These are phyloP conservation scores for Balaeniceps rex DNA, from an alignment of 2,113 vertebrate species.

Conservation along the genomic window DNA sequence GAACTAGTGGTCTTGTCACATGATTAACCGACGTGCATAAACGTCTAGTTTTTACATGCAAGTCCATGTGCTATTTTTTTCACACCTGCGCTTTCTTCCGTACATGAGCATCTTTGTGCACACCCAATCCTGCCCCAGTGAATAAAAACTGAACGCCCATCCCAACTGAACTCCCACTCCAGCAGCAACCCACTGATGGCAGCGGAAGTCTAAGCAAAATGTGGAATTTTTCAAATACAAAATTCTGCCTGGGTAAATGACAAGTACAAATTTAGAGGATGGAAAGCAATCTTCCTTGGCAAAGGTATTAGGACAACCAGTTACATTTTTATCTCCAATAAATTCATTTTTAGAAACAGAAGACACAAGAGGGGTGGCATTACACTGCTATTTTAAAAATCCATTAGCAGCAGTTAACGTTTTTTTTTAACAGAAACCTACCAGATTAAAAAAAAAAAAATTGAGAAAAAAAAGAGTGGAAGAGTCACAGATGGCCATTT, in stretches of 20 bases:
- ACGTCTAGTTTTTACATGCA: neutral
- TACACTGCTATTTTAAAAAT: constrained; percentile 58
- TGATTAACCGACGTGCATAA: neutral
- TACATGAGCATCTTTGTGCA: neutral
- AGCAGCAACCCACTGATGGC: neutral
- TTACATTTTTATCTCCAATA: constrained; percentile 18
- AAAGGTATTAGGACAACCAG: neutral
- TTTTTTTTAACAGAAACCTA: constrained; percentile 36
- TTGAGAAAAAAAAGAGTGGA: neutral
- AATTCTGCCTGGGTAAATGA: neutral
- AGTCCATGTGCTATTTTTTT: neutral
- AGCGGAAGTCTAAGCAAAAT: neutral
- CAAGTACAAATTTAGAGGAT: neutral
- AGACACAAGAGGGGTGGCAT: constrained; percentile 30
- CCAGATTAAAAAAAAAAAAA: neutral
- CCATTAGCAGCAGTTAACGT: constrained; percentile 52
- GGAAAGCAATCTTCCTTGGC: constrained; percentile 5
- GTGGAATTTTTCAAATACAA: neutral
- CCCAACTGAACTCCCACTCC: neutral
- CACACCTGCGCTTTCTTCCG: neutral
- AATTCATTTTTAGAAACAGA: constrained; percentile 60
- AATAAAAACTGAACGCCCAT: neutral
- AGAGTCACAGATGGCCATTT: constrained; percentile 25
- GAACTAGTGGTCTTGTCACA: neutral
- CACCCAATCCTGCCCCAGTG: neutral